Percentiles rank a stretch among this genome's conserved stretches.
Evolutionary conservation across 2,888 invertebrate species (phyloP).

Genomic region (Yponomeuta sedellus): DNA sequence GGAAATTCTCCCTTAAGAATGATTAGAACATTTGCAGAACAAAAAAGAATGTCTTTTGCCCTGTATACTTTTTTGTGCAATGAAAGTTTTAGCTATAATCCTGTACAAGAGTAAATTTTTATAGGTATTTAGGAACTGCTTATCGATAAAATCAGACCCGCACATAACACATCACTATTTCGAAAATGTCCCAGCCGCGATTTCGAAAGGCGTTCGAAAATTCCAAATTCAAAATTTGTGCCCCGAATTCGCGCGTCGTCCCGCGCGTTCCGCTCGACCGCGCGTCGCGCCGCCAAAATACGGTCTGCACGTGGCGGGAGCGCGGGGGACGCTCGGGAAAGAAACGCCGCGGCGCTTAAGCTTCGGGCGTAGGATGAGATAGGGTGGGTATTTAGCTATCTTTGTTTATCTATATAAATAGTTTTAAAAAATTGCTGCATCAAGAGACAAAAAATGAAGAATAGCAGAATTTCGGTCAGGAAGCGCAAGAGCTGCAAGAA

Average conservation of each 20-base stretch:
- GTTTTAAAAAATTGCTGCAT: no score
- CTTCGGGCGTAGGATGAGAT: constrained; percentile 21
- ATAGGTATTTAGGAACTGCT: no score
- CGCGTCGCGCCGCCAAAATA: constrained; percentile 62
- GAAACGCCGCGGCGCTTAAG: constrained; percentile 28
- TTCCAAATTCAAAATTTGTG: constrained; percentile 20
- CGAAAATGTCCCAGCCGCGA: constrained; percentile 5
- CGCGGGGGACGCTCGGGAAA: constrained; percentile 41
- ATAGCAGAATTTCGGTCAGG: no score
- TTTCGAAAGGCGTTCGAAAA: background rate
- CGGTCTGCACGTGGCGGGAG: constrained; percentile 64
- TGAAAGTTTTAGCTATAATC: no score
- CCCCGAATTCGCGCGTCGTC: constrained; percentile 27
- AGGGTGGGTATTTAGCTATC: background rate
- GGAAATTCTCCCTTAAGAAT: no score
- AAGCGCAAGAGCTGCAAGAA: no score
- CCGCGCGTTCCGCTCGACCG: constrained; percentile 45
- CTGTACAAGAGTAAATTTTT: no score
- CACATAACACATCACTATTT: constrained; percentile 9
- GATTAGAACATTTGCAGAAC: no score
- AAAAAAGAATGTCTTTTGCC: no score
- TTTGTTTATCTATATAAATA: no score
- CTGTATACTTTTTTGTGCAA: no score
- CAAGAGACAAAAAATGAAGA: no score
- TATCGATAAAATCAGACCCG: constrained; percentile 6